Evolutionary conservation across 2,113 vertebrate species (phyloP).

Genomic region (Rhadina sibilatrix): DNA sequence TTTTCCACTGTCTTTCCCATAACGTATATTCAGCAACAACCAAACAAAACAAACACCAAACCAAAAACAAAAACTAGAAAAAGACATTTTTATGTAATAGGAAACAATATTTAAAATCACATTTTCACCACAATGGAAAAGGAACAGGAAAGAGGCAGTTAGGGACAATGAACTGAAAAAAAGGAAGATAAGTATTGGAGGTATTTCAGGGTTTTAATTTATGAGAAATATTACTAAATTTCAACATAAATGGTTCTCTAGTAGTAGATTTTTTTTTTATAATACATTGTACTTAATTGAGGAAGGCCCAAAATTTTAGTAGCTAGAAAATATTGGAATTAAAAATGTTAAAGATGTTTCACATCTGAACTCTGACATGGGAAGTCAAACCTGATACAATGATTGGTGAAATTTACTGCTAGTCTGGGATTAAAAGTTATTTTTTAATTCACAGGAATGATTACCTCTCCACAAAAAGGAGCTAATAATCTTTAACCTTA

Average conservation of each 20-base stretch:
- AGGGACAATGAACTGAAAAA: conserved; percentile 13
- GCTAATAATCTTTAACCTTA: conserved; percentile 36
- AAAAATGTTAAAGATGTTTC: background rate
- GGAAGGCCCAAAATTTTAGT: background rate
- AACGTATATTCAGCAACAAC: too few species aligned
- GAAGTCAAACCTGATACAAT: background rate
- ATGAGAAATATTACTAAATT: background rate
- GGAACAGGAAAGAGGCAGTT: background rate
- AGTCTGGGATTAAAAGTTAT: background rate
- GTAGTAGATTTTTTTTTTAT: background rate
- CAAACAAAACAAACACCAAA: too few species aligned
- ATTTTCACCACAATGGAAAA: background rate
- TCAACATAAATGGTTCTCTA: background rate
- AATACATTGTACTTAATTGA: fast-evolving
- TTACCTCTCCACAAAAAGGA: background rate
- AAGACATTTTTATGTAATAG: background rate
- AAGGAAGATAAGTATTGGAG: background rate
- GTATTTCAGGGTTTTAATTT: background rate
- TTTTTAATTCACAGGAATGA: conserved; percentile 24
- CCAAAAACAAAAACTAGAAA: background rate
- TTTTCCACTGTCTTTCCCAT: too few species aligned
- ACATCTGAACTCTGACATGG: background rate
- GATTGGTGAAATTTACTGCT: background rate
- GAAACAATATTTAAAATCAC: background rate
- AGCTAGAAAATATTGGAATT: background rate